Conservation (phyloP, 2,888 invertebrate species). For the Glaucopsyche alexis region DNA sequence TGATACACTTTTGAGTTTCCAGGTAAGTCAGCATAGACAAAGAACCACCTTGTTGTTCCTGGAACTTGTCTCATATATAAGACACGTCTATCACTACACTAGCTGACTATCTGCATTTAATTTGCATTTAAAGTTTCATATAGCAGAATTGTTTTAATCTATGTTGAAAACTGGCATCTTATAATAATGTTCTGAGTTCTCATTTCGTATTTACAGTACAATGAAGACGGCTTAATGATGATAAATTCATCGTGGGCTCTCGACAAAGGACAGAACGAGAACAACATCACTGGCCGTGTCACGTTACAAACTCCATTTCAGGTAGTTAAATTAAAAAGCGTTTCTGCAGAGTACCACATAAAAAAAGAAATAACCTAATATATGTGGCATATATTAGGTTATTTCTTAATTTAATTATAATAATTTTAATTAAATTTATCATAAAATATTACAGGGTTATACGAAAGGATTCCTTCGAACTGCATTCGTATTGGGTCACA, state of each 20-base stretch:
- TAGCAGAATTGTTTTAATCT: no score
- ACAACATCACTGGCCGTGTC: constrained; percentile 84
- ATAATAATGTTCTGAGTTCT: no score
- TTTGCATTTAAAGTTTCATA: no score
- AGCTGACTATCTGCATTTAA: no score
- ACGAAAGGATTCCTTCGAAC: constrained; percentile 84
- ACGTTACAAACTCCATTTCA: constrained; percentile 83
- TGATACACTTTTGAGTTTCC: constrained; percentile 71
- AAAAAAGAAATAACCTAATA: no score
- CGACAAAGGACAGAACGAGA: constrained; percentile 72
- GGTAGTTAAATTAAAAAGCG: constrained; percentile 43
- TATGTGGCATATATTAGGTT: no score
- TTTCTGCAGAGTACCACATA: no score
- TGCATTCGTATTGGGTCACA: constrained; percentile 82
- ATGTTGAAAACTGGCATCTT: no score
- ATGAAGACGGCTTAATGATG: constrained; percentile 83
- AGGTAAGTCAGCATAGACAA: constrained; percentile 47
- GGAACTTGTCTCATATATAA: no score
- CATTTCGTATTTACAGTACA: constrained; percentile 70
- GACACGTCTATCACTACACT: no score
- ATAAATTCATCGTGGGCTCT: constrained; percentile 86
- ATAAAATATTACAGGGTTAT: constrained; percentile 75
- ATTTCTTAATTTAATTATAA: no score
- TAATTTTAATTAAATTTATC: neutral
- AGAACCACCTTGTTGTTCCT: no score